Evolutionary conservation across 2,113 vertebrate species (phyloP).

Genomic region (Chrysochloris asiatica): DNA sequence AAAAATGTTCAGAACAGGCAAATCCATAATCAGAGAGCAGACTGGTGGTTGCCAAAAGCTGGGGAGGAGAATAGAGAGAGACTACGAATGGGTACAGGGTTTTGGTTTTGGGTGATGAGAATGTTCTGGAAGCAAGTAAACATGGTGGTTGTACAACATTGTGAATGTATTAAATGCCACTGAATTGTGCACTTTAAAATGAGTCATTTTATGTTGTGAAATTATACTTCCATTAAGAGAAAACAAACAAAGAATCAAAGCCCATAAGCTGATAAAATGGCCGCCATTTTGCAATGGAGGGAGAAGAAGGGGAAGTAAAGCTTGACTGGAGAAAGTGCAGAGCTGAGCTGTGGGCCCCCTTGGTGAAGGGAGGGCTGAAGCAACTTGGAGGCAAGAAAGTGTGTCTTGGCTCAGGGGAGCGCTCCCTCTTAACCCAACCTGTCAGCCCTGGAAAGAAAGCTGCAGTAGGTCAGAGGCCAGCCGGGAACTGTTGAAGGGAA

Average conservation of each 20-base stretch:
- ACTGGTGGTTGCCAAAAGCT: background rate
- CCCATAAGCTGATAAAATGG: background rate
- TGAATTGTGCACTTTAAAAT: background rate
- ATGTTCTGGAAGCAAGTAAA: background rate
- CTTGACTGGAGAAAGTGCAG: background rate
- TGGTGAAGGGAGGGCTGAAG: background rate
- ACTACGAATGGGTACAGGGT: background rate
- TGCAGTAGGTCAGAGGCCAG: constrained; percentile 30
- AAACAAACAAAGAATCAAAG: background rate
- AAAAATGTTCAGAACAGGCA: background rate
- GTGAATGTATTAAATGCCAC: background rate
- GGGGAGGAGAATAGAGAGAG: background rate
- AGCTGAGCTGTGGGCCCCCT: background rate
- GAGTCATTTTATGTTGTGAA: background rate
- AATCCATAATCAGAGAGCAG: constrained; percentile 13
- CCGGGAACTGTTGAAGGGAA: background rate
- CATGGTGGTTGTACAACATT: background rate
- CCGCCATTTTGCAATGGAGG: background rate
- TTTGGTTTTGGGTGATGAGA: background rate
- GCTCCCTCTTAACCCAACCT: constrained; percentile 40
- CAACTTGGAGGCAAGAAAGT: constrained; percentile 1
- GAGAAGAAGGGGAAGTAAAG: background rate
- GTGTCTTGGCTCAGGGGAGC: constrained; percentile 42
- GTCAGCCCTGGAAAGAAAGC: constrained; percentile 54
- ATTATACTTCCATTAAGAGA: background rate